These are phyloP conservation scores for Graphium colonna DNA, from an alignment of 2,888 invertebrate species.

Conservation along the genomic window DNA sequence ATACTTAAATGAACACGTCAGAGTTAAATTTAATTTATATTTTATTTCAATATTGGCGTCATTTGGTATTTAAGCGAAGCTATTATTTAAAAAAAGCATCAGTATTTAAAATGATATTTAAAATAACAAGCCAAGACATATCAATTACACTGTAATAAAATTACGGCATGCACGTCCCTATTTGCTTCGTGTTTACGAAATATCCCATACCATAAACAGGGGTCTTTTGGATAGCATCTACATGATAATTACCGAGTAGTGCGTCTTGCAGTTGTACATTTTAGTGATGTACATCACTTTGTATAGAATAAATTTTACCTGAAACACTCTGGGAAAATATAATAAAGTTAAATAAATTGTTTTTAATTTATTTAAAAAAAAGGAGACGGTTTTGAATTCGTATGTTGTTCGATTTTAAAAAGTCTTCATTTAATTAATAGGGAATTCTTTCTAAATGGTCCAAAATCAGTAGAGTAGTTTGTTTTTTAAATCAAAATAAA, in stretches of 20 bases:
- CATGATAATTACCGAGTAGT: conserved; percentile 13
- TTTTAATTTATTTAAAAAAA: too few species aligned
- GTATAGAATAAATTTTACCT: not conserved
- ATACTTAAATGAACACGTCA: too few species aligned
- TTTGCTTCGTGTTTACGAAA: not conserved
- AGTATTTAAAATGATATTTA: too few species aligned
- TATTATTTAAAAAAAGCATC: not conserved
- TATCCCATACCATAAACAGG: conserved; percentile 1
- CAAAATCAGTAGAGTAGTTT: too few species aligned
- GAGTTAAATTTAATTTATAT: not conserved
- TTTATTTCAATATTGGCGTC: not conserved
- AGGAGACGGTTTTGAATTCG: too few species aligned
- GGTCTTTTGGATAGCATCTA: conserved; percentile 7
- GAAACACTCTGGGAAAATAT: too few species aligned
- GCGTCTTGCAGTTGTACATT: conserved; percentile 2
- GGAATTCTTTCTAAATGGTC: too few species aligned
- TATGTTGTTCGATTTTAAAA: too few species aligned
- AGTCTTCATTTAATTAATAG: too few species aligned
- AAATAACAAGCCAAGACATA: too few species aligned
- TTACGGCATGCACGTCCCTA: not conserved
- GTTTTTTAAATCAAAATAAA: too few species aligned
- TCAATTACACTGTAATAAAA: not conserved
- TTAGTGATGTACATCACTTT: not conserved
- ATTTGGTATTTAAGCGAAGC: not conserved
- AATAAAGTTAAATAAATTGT: too few species aligned